Percentiles rank a stretch among this genome's conserved stretches.
Conservation (phyloP, 1,140 invertebrate species). For the Dendroctonus valens region DNA sequence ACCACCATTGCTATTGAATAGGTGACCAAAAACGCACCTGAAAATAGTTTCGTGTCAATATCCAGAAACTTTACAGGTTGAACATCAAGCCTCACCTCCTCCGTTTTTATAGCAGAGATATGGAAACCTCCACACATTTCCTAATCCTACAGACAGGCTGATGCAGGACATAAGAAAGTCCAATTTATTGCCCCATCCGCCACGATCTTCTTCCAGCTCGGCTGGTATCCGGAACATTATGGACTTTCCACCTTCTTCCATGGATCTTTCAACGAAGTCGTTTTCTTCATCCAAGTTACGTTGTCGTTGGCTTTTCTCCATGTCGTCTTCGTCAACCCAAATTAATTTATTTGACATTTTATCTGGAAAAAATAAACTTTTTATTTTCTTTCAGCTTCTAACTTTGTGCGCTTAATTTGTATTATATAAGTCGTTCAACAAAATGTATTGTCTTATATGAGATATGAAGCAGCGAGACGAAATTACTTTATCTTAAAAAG, state of each 20-base stretch:
- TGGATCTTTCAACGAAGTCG: background rate
- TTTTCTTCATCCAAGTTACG: constrained; percentile 3
- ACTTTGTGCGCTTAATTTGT: too few species aligned
- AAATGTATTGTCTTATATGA: too few species aligned
- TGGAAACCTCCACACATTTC: constrained; percentile 87
- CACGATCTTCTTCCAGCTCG: constrained; percentile 39
- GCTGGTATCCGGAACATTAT: constrained; percentile 34
- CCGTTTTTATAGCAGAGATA: constrained; percentile 82
- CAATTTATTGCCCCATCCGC: constrained; percentile 48
- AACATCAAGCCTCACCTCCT: constrained; percentile 46
- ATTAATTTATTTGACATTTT: constrained; percentile 43
- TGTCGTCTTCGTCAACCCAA: constrained; percentile 30
- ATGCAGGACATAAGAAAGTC: constrained; percentile 65
- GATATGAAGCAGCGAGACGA: too few species aligned
- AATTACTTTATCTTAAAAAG: too few species aligned
- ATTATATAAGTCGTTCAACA: too few species aligned
- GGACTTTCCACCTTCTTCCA: constrained; percentile 14
- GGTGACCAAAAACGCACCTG: constrained; percentile 65
- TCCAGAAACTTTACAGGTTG: background rate
- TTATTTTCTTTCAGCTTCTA: too few species aligned
- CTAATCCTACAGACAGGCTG: constrained; percentile 71
- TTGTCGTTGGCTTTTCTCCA: constrained; percentile 25
- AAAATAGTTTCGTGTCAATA: constrained; percentile 22
- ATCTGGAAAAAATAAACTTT: constrained; percentile 32
- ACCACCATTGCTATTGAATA: constrained; percentile 71